Conservation (phyloP, 2,113 vertebrate genomes). For the Thunnus maccoyii region DNA sequence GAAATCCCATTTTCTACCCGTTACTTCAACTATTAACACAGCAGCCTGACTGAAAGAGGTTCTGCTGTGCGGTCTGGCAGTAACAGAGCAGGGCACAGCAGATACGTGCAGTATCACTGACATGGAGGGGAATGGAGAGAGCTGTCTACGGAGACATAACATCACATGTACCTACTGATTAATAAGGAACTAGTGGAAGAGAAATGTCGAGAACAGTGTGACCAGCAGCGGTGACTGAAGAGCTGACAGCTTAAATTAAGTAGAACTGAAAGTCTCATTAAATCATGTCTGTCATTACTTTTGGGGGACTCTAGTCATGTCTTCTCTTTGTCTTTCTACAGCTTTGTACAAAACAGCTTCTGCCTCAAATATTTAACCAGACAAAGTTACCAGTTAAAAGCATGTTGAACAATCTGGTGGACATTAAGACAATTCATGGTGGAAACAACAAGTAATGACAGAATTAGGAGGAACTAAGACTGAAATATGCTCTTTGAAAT, state of each 20-base stretch:
- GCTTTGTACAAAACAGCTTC: background rate
- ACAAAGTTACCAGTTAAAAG: background rate
- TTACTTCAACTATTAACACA: conserved; percentile 31
- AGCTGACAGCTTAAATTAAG: too few relatives aligned
- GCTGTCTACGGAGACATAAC: background rate
- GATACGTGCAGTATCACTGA: background rate
- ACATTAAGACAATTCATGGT: background rate
- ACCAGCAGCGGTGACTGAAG: too few relatives aligned
- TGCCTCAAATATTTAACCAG: background rate
- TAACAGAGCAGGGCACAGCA: conserved; percentile 1
- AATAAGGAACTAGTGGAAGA: background rate
- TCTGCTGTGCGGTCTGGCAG: background rate
- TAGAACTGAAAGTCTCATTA: too few relatives aligned
- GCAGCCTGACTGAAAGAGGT: background rate
- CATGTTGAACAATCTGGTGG: background rate
- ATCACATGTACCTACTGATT: too few relatives aligned
- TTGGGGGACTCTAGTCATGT: too few relatives aligned
- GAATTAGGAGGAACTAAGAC: too few relatives aligned
- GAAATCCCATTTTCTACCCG: conserved; percentile 36
- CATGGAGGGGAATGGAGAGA: background rate
- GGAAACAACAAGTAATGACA: background rate
- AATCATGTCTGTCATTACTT: too few relatives aligned
- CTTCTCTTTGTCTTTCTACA: background rate
- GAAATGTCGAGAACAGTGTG: background rate
- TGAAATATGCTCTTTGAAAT: too few relatives aligned